A percentile compares a stretch with the other conserved stretches of the same genome.
Evolutionary conservation across 2,113 vertebrate species (phyloP).

Genomic region (Salvelinus sp.): DNA sequence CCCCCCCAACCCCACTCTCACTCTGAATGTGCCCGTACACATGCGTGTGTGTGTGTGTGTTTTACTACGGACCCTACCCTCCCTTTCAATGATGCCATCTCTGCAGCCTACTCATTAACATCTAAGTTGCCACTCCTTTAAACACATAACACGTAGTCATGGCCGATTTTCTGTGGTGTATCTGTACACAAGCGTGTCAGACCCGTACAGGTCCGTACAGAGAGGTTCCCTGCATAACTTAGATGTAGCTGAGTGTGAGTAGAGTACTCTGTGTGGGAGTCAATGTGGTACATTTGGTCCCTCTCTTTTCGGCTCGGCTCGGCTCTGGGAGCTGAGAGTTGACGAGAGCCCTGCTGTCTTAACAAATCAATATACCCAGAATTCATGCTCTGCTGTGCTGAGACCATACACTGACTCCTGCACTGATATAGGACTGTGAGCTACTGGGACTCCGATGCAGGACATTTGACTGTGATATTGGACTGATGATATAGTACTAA

Average conservation of each 20-base stretch:
- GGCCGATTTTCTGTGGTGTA: background rate
- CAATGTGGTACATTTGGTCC: too few relatives aligned
- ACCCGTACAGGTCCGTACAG: background rate
- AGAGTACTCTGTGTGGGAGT: too few relatives aligned
- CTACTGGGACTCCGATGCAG: background rate
- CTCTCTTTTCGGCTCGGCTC: background rate
- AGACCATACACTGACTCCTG: background rate
- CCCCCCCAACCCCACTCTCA: too few relatives aligned
- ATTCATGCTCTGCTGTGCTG: constrained; percentile 48
- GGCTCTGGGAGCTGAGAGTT: constrained; percentile 45
- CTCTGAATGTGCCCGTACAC: background rate
- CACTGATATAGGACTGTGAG: constrained; percentile 28
- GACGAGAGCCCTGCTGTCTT: constrained; percentile 61
- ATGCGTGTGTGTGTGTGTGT: constrained; percentile 4
- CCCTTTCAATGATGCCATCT: background rate
- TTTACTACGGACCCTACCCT: background rate
- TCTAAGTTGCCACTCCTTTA: background rate
- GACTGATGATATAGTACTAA: too few relatives aligned
- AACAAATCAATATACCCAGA: constrained; percentile 59
- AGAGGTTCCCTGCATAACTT: background rate
- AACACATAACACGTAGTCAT: background rate
- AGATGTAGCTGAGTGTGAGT: background rate
- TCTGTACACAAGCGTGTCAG: background rate
- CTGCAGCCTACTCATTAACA: background rate
- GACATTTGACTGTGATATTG: constrained; percentile 1